Percentiles rank a stretch among this genome's conserved stretches.
Evolutionary conservation across 2,888 invertebrate genomes (phyloP).

Genomic region (Antitype chi): DNA sequence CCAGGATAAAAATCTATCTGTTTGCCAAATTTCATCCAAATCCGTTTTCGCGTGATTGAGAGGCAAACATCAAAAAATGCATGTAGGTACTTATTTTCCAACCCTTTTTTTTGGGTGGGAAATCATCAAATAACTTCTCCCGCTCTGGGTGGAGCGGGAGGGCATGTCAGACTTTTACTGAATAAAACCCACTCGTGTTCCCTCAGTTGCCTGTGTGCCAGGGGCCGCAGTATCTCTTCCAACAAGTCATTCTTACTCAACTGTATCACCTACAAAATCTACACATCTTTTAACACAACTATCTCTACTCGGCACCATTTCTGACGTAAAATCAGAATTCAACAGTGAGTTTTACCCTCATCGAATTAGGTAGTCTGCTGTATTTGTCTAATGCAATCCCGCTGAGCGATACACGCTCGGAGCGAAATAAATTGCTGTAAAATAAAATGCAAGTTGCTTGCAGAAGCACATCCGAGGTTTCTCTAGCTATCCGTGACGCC

Average conservation of each 20-base stretch:
- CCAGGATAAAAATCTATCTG: no score
- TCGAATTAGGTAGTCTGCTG: slow-evolving; percentile 69
- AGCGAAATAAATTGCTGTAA: slow-evolving; percentile 81
- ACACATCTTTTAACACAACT: neutral
- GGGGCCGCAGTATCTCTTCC: no score
- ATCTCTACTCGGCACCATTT: neutral
- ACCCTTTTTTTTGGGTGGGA: no score
- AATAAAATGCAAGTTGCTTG: slow-evolving; percentile 73
- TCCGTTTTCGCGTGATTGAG: no score
- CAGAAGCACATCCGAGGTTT: slow-evolving; percentile 33
- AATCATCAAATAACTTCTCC: no score
- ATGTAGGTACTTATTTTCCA: no score
- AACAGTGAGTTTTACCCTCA: slow-evolving; percentile 41
- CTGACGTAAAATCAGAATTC: slow-evolving; percentile 29
- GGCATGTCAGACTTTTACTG: no score
- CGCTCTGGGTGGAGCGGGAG: no score
- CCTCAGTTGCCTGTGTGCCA: no score
- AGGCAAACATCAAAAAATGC: no score
- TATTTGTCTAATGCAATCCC: slow-evolving; percentile 80
- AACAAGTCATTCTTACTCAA: neutral
- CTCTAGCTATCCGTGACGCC: slow-evolving; percentile 39
- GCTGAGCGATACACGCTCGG: slow-evolving; percentile 71
- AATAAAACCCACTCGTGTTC: no score
- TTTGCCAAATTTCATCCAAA: no score
- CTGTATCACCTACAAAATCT: neutral